Base-by-base conservation (phyloP, 1,140 invertebrate species). In the Zaprionus kolodkinae region DNA sequence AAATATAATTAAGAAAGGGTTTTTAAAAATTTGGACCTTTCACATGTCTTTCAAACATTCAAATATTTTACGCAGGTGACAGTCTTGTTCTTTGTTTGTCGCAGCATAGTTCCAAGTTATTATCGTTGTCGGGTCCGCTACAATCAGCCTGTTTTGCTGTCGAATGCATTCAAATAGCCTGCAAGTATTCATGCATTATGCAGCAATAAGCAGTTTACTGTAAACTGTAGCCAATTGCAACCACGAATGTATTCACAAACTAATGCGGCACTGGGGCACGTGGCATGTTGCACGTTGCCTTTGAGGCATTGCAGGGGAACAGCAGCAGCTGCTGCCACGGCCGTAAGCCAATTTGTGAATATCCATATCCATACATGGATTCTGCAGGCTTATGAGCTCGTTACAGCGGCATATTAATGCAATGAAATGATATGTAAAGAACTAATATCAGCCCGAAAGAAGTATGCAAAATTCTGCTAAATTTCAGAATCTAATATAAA, bases 271-370 rank as follows among this genome's bases (percentile, higher is more conserved):
- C 12, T 40, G 50, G n/a, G 43, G n/a, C n/a, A n/a, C n/a, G n/a
- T n/a, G n/a, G n/a, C n/a, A 63, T 40, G 66, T 61, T 61, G 59
- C 40, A 70, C 35, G n/a, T 36, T 61, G 52, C 57, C 65, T 36
- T 25, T n/a, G 48, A n/a, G 25, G 17, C 15, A 56, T 11, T 12
- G 40, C 6, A 43, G 17, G n/a, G 17, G 12, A 17, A 33, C 12
- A n/a, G 45, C 62, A 36, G 48, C 36, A 15, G 11, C 60, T 36
- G 43, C 6, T 13, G 36, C 21, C 43, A 27, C 11, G 25, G 25
- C 64, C 71, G 30, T n/a, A 45, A 60, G 57, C 57, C 71, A 56
- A 73, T 73, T 73, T 62, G 55, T 69, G 71, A 69, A 60, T 54
- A 52, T 68, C 6, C 15, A n/a, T 25, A 52, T 68, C 6, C 12